phyloP scores from a whole-genome alignment of 2,797 vertebrate genomes.

The Champsocephalus esox region DNA sequence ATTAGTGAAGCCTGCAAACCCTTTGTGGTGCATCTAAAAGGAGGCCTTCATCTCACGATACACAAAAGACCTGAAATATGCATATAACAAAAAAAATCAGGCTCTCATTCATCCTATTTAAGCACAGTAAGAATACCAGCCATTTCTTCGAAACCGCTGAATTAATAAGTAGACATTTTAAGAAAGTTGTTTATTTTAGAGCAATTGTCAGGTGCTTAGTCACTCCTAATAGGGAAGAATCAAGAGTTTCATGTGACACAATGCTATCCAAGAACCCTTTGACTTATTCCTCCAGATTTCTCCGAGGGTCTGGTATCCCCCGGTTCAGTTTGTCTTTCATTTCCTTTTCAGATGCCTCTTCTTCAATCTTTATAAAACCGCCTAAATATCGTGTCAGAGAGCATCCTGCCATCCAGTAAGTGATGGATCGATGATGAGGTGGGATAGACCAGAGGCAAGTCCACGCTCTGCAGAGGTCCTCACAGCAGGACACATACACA shows the following conservation, averaged over 20 bases:
- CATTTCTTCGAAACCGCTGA: constrained; percentile 33
- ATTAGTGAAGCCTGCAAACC: constrained; percentile 65
- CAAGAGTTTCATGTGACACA: constrained; percentile 5
- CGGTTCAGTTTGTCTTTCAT: constrained; percentile 3
- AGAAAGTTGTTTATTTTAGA: constrained; percentile 73
- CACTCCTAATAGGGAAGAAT: constrained; percentile 37
- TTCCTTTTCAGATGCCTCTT: constrained; percentile 32
- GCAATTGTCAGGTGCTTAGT: constrained; percentile 53
- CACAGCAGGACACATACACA: constrained; percentile 11
- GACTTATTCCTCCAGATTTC: not conserved
- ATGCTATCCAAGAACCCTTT: not conserved
- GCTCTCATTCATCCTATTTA: constrained; percentile 43
- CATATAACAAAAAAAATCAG: constrained; percentile 46
- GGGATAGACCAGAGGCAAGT: constrained; percentile 28
- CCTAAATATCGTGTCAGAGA: constrained; percentile 21
- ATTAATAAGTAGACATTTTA: constrained; percentile 44
- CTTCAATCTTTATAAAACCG: constrained; percentile 31
- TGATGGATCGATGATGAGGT: constrained; percentile 53
- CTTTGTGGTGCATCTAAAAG: constrained; percentile 66
- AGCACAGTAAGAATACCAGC: constrained; percentile 30
- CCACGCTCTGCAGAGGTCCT: constrained; percentile 35
- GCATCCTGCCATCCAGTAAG: constrained; percentile 28
- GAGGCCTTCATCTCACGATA: constrained; percentile 56
- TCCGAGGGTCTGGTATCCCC: not conserved
- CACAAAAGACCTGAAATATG: constrained; percentile 57